Conservation (phyloP, 2,113 vertebrate species). For the Dipodomys ordii region DNA sequence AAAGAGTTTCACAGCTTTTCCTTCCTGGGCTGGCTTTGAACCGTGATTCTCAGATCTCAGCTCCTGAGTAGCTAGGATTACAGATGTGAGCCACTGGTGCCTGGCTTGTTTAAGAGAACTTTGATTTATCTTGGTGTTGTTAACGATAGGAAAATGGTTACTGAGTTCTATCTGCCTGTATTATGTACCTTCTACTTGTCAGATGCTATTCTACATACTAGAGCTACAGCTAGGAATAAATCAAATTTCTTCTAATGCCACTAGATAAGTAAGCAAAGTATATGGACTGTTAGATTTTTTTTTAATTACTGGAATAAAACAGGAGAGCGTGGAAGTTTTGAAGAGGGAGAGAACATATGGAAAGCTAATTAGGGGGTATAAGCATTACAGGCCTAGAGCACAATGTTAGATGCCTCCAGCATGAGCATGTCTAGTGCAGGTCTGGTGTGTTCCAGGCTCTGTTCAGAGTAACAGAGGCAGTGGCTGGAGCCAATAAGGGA, state of each 20-base stretch:
- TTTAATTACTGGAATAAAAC: background rate
- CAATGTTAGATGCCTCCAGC: too few species aligned
- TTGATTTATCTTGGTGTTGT: background rate
- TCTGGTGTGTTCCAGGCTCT: too few species aligned
- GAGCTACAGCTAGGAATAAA: slow-evolving; percentile 16
- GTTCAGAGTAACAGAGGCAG: too few species aligned
- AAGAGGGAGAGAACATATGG: background rate
- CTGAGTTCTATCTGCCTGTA: slow-evolving; percentile 4
- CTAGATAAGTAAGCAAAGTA: slow-evolving; percentile 7
- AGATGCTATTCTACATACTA: background rate
- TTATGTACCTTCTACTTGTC: background rate
- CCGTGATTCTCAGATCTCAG: too few species aligned
- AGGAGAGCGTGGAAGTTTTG: background rate
- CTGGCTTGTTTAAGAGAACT: background rate
- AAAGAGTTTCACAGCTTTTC: too few species aligned
- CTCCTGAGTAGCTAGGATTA: too few species aligned
- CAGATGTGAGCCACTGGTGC: too few species aligned
- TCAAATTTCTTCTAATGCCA: slow-evolving; percentile 7
- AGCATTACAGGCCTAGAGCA: too few species aligned
- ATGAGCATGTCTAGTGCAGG: too few species aligned
- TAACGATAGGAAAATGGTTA: slow-evolving; percentile 52
- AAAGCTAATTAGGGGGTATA: background rate
- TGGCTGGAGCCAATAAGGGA: too few species aligned
- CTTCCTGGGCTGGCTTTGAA: too few species aligned
- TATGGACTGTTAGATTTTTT: background rate